These are phyloP conservation scores for Ceuthmochares aereus DNA, from an alignment of 2,113 vertebrate species.

Conservation along the genomic window DNA sequence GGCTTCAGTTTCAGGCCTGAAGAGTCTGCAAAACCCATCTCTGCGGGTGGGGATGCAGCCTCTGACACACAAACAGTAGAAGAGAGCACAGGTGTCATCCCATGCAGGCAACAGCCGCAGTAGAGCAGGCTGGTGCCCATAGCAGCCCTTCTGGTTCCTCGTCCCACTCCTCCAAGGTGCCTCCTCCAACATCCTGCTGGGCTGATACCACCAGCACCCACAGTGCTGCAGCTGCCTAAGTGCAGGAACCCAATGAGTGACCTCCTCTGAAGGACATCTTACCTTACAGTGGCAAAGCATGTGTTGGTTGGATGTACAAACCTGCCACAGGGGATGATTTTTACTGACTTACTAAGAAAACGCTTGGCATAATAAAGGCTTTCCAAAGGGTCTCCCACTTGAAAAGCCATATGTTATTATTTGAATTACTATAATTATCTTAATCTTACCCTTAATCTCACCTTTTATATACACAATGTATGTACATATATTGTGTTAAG, in stretches of 20 bases:
- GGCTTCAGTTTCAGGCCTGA: neutral
- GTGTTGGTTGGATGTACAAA: neutral
- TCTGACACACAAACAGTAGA: neutral
- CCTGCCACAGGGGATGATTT: neutral
- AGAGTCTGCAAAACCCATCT: neutral
- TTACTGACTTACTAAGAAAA: neutral
- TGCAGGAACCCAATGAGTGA: fast-evolving
- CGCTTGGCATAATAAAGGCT: neutral
- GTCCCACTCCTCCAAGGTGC: fast-evolving
- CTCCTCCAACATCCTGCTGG: too few species aligned
- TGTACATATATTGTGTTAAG: neutral
- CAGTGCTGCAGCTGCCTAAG: fast-evolving
- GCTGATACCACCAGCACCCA: neutral
- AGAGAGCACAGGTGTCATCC: neutral
- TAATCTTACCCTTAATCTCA: neutral
- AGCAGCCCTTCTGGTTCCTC: neutral
- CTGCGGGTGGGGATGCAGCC: neutral
- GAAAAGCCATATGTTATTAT: neutral
- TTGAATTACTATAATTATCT: neutral
- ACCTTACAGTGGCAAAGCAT: neutral
- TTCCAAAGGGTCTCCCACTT: neutral
- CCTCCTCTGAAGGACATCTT: neutral
- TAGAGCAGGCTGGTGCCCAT: neutral
- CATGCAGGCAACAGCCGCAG: neutral
- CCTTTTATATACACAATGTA: neutral